These are phyloP conservation scores for Mobula birostris DNA, from an alignment of 2,113 vertebrate genomes.

Conservation along the genomic window DNA sequence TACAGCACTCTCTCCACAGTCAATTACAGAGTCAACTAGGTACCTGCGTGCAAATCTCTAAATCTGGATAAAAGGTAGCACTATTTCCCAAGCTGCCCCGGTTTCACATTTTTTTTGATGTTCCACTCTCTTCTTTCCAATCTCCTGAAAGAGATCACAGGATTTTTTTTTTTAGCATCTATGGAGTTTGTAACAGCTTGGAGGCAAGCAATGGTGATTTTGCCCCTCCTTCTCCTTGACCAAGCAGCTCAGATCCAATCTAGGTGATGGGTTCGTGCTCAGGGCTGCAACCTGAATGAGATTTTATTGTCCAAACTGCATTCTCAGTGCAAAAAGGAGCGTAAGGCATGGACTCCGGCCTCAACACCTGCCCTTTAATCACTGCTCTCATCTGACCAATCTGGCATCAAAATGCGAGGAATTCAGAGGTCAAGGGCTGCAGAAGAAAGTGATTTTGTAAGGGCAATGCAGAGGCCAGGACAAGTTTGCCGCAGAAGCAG, in stretches of 20 bases:
- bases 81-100: too few relatives aligned
- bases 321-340: not conserved
- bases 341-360: not conserved
- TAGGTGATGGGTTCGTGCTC: not conserved
- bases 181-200: not conserved
- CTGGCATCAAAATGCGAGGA: conserved; percentile 23
- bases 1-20: too few relatives aligned
- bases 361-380: conserved; percentile 26
- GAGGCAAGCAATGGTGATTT: not conserved
- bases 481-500: not conserved
- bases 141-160: not conserved
- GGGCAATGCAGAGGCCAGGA: not conserved
- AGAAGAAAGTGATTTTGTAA: not conserved
- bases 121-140: not conserved
- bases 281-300: not conserved
- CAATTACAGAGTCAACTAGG: too few relatives aligned
- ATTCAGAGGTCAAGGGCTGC: not conserved
- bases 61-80: not conserved
- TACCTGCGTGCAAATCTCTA: too few relatives aligned
- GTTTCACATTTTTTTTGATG: not conserved
- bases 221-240: not conserved
- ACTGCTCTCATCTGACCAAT: not conserved
- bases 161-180: not conserved
- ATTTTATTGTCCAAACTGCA: not conserved
- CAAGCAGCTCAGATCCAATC: not conserved